Base-by-base conservation (phyloP, 2,113 vertebrate genomes). In the Capreolus pygargus region DNA sequence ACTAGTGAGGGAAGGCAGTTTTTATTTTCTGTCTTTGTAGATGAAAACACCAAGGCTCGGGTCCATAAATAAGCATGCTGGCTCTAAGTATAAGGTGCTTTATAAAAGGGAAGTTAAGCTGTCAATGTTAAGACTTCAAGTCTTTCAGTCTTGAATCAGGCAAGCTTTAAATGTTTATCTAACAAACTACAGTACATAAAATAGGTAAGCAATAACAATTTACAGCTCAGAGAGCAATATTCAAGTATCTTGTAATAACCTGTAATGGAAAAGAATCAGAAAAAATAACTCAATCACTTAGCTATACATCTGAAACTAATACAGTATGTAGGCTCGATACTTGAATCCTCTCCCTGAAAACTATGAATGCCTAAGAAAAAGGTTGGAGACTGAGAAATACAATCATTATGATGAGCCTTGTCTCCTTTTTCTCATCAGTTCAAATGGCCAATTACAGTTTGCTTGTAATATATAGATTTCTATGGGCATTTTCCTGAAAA, bases 401-500 rank as follows among this genome's bases (percentile, higher is more conserved):
- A 60, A 1, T 30, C 14, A 86, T 67, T 19, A 67, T 10, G 39
- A 58, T 57, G 17, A 43, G 60, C 6, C 43, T 14, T 14, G 3
- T n/a, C 11, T 27, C 8, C 12, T 16, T 82, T 57, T 45, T 30
- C 50, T 84, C 39, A 76, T 84, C 78, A 92, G 47, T 52, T 87
- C 84, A 95, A 82, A 85, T 33, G 61, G 78, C 39, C 64, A 90
- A 78, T 36, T 45, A 21, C n/a, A 45, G 67, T 96, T 86, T 93
- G 87, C 83, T 36, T 70, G 13, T 57, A 82, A 57, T 39, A 86
- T 25, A 25, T 21, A 87, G 33, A 81, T 70, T 95, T 93, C 50
- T 30, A 30, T 58, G 94, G 95, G n/a, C 82, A 86, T 86, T 78
- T 92, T 95, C 82, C 95, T 94, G 67, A 94, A 96, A 94, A 91